Evolutionary conservation across 1,140 invertebrate species (phyloP).

Genomic region (Drosophila azteca): DNA sequence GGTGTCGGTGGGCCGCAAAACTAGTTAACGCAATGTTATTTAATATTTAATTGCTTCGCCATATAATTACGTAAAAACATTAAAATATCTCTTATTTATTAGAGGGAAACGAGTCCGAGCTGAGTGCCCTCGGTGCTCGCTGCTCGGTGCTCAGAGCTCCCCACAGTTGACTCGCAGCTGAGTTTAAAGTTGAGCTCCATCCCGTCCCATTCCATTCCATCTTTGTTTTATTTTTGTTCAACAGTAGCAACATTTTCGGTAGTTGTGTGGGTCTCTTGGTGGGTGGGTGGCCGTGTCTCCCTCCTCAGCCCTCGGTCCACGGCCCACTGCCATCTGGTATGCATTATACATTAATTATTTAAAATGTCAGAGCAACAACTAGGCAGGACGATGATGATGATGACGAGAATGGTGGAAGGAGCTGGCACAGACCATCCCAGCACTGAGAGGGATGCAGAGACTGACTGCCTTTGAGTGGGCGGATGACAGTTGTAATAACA

Average conservation of each 20-base stretch:
- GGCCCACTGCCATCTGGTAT: constrained; percentile 44
- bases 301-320: neutral
- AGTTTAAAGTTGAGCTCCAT: constrained; percentile 43
- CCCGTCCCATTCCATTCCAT: neutral
- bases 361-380: constrained; percentile 78
- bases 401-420: constrained; percentile 47
- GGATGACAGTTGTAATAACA: constrained; percentile 40
- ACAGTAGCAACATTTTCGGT: constrained; percentile 56
- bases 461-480: constrained; percentile 21
- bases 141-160: neutral
- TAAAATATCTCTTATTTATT: constrained; percentile 79
- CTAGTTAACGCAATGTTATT: constrained; percentile 65
- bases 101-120: constrained; percentile 19
- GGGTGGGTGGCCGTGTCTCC: neutral
- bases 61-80: constrained; percentile 82
- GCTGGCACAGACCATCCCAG: neutral
- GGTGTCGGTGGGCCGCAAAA: constrained; percentile 48
- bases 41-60: constrained; percentile 76
- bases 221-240: constrained; percentile 68
- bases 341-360: constrained; percentile 80
- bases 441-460: neutral
- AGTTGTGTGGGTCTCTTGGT: constrained; percentile 5
- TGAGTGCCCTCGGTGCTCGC: constrained; percentile 9
- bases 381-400: constrained; percentile 60
- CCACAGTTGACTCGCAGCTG: constrained; percentile 19